These are phyloP conservation scores for Patella vulgata DNA, from an alignment of 1,140 invertebrate species.

Conservation along the genomic window DNA sequence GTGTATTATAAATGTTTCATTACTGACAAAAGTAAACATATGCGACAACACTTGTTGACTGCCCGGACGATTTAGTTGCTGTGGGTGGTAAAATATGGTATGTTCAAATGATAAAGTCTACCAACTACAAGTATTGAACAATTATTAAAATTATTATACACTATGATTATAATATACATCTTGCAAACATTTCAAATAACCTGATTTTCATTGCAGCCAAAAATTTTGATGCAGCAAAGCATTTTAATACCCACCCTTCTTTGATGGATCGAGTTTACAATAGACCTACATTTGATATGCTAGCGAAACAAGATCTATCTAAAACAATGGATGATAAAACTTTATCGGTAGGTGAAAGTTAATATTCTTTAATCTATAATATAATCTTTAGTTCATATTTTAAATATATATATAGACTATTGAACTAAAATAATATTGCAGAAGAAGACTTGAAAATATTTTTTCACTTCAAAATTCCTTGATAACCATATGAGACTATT, in stretches of 20 bases:
- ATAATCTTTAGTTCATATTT: slow-evolving; percentile 66
- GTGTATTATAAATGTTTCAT: too few species aligned
- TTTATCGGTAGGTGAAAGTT: slow-evolving; percentile 9
- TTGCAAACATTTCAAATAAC: slow-evolving; percentile 74
- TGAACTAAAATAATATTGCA: too few species aligned
- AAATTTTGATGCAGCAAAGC: slow-evolving; percentile 78
- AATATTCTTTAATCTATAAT: slow-evolving; percentile 14
- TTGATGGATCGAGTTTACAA: slow-evolving; percentile 78
- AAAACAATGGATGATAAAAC: slow-evolving; percentile 15
- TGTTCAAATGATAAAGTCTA: slow-evolving; percentile 3
- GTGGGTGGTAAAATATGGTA: not conserved
- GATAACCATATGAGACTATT: too few species aligned
- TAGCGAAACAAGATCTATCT: slow-evolving; percentile 65
- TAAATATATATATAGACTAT: too few species aligned
- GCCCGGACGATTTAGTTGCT: too few species aligned
- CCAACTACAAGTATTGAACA: not conserved
- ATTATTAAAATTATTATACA: not conserved
- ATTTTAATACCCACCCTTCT: slow-evolving; percentile 79
- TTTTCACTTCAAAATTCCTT: too few species aligned
- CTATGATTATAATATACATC: not conserved
- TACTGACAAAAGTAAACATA: too few species aligned
- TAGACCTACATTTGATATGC: slow-evolving; percentile 72
- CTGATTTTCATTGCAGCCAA: slow-evolving; percentile 63
- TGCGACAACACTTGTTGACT: too few species aligned
- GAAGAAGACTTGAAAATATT: too few species aligned